Percentiles rank a stretch among this genome's conserved stretches.
Conservation (phyloP, 2,113 vertebrate genomes). For the Albula glossodonta region DNA sequence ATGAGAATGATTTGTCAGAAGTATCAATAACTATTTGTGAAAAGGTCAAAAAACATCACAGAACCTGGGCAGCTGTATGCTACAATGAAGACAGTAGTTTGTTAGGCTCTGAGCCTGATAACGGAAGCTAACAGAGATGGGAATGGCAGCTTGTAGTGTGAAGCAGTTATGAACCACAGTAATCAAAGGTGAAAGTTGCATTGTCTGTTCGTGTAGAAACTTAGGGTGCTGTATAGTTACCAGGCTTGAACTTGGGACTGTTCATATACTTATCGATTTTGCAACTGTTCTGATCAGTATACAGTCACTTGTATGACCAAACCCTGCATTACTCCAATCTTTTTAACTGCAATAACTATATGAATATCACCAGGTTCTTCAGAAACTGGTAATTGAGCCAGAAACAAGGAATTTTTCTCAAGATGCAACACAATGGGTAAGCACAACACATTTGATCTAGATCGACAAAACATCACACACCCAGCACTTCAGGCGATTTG, state of each 20-base stretch:
- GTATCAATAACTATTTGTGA: no score
- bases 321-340: not conserved
- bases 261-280: not conserved
- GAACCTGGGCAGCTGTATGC: no score
- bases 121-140: not conserved
- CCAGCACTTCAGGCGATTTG: not conserved
- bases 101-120: no score
- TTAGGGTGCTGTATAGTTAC: not conserved
- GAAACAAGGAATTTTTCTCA: slow-evolving; percentile 18
- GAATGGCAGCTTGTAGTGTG: not conserved
- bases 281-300: not conserved
- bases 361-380: slow-evolving; percentile 39
- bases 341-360: not conserved
- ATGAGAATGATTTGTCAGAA: no score
- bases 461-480: not conserved
- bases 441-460: not conserved
- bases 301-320: not conserved
- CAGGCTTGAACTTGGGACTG: not conserved
- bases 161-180: not conserved
- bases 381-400: slow-evolving; percentile 36
- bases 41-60: no score
- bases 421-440: slow-evolving; percentile 37
- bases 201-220: not conserved
- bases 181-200: not conserved
- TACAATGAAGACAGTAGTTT: no score